Conservation (phyloP, 2,797 vertebrate species). For the Streptopelia turtur region DNA sequence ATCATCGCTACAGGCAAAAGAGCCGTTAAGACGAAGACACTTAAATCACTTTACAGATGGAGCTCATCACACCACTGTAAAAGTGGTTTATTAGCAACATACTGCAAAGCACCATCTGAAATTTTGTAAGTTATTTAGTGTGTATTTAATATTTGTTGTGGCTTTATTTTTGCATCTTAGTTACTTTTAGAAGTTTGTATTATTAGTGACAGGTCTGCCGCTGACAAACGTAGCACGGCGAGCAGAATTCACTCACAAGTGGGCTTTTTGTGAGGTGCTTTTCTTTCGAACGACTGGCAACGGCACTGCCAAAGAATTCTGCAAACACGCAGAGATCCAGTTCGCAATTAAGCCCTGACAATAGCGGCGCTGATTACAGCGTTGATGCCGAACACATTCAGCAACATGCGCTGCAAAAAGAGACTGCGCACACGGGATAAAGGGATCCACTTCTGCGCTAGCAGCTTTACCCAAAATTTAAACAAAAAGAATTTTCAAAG, state of each 20-base stretch:
- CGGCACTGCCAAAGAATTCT: background rate
- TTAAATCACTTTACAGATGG: conserved; percentile 77
- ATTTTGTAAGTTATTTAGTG: conserved; percentile 44
- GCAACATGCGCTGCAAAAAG: background rate
- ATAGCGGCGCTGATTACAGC: background rate
- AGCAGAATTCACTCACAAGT: background rate
- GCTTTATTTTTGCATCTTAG: background rate
- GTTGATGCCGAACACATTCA: background rate
- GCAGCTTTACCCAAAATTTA: background rate
- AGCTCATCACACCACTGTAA: conserved; percentile 75
- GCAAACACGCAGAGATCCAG: background rate
- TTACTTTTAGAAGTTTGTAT: background rate
- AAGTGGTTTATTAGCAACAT: conserved; percentile 80
- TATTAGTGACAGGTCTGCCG: background rate
- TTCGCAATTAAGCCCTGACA: background rate
- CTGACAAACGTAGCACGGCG: background rate
- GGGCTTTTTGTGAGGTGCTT: background rate
- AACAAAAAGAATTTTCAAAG: background rate
- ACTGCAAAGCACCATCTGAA: conserved; percentile 75
- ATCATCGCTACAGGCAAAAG: conserved; percentile 56
- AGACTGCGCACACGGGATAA: background rate
- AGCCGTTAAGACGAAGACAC: conserved; percentile 74
- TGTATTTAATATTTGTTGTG: background rate
- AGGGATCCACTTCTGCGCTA: background rate
- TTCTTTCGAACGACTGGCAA: background rate